Percentiles rank a stretch among this genome's conserved stretches.
Conservation (phyloP, 2,888 invertebrate species). For the Luperina testacea region DNA sequence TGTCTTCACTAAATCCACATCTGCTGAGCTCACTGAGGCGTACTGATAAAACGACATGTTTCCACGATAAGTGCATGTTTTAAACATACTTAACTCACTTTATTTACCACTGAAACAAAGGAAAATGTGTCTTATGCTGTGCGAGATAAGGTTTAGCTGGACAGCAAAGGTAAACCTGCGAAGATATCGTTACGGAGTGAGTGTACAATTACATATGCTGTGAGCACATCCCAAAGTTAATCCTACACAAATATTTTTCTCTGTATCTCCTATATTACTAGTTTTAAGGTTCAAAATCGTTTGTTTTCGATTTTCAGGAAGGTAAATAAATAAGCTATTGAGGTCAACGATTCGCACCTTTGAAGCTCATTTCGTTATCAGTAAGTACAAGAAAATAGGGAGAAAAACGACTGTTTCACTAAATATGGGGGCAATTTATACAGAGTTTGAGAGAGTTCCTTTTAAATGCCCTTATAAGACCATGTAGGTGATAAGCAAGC, state of each 20-base stretch:
- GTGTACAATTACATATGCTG: constrained; percentile 64
- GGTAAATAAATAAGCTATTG: constrained; percentile 68
- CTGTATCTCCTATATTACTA: not conserved
- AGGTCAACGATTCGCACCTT: constrained; percentile 88
- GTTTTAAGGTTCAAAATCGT: constrained; percentile 41
- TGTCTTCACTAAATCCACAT: constrained; percentile 63
- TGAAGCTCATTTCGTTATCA: constrained; percentile 83
- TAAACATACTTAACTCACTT: constrained; percentile 44
- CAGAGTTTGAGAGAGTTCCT: constrained; percentile 3
- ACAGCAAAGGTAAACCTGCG: constrained; percentile 42
- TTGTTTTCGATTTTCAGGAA: constrained; percentile 16
- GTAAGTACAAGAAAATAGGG: constrained; percentile 81
- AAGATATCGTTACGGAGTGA: constrained; percentile 62
- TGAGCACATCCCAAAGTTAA: constrained; percentile 41
- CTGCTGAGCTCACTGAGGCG: constrained; percentile 62
- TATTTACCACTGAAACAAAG: constrained; percentile 2
- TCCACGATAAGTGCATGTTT: constrained; percentile 62
- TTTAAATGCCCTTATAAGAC: constrained; percentile 1
- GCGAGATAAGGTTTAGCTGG: not conserved
- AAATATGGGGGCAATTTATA: constrained; percentile 43
- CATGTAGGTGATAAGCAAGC: not conserved
- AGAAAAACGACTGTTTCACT: constrained; percentile 71
- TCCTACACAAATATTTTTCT: not conserved
- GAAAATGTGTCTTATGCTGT: not conserved
- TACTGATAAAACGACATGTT: constrained; percentile 66